Evolutionary conservation across 2,888 invertebrate genomes (phyloP).

Genomic region (Gastrophysa polygoni): DNA sequence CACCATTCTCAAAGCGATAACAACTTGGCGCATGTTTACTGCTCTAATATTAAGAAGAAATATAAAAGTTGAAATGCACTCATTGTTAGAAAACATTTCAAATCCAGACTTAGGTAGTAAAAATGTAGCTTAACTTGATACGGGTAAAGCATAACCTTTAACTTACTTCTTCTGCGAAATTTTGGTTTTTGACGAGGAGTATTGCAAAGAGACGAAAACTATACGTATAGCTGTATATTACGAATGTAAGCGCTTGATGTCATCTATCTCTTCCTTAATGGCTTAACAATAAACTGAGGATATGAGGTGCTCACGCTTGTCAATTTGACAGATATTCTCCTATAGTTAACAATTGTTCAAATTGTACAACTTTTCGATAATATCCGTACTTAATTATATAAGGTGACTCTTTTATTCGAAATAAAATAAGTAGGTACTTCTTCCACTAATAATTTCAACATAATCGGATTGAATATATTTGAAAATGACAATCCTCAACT

Average conservation of each 20-base stretch:
- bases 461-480: conserved; percentile 42
- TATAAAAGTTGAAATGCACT: conserved; percentile 27
- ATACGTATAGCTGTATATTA: conserved; percentile 19
- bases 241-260: conserved; percentile 42
- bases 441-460: conserved; percentile 39
- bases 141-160: conserved; percentile 21
- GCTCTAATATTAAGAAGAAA: conserved; percentile 26
- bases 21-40: conserved; percentile 15
- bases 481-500: conserved; percentile 55
- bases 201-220: conserved; percentile 19
- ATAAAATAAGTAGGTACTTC: conserved; percentile 48
- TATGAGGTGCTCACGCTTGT: conserved; percentile 31
- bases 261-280: conserved; percentile 58
- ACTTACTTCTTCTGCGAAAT: conserved; percentile 13
- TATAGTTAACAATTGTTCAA: conserved; percentile 42
- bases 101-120: conserved; percentile 28
- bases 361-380: conserved; percentile 47
- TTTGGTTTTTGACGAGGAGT: conserved; percentile 15
- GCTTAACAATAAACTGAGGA: conserved; percentile 38
- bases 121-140: conserved; percentile 29
- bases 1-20: background rate
- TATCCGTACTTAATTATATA: conserved; percentile 42
- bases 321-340: conserved; percentile 30
- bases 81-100: conserved; percentile 27
- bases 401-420: conserved; percentile 47